A percentile compares a stretch with the other conserved stretches of the same genome.
These are phyloP conservation scores for Trematomus loennbergii DNA, from an alignment of 2,113 vertebrate species.

Conservation along the genomic window DNA sequence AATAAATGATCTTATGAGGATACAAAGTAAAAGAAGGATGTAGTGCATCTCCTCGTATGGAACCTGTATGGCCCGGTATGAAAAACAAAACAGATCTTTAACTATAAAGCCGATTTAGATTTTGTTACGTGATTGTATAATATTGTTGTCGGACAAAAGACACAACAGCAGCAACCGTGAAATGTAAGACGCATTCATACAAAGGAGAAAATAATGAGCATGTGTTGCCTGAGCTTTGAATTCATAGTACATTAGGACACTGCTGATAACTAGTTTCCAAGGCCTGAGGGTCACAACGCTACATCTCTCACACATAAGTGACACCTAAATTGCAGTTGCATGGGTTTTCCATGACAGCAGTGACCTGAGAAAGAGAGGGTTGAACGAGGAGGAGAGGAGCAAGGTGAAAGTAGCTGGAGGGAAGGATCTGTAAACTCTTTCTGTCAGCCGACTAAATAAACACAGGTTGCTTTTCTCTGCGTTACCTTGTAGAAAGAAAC, in stretches of 20 bases:
- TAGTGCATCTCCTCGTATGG: not conserved
- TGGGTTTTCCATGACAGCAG: constrained; percentile 45
- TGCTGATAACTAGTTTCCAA: constrained; percentile 7
- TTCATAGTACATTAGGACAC: not conserved
- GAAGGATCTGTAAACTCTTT: constrained; percentile 14
- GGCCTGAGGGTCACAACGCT: constrained; percentile 2
- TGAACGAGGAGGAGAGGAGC: constrained; percentile 5
- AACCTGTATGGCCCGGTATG: too few relatives aligned
- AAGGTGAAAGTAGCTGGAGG: constrained; percentile 47
- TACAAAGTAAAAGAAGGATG: not conserved
- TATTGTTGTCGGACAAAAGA: too few relatives aligned
- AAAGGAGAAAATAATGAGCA: not conserved
- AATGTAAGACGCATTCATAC: not conserved
- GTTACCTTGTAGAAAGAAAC: not conserved
- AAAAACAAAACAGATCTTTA: too few relatives aligned
- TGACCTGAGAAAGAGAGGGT: constrained; percentile 27
- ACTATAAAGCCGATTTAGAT: too few relatives aligned
- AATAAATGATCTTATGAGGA: not conserved
- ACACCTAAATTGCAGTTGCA: constrained; percentile 39
- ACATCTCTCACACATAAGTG: constrained; percentile 3
- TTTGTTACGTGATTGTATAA: too few relatives aligned
- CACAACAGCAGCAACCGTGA: too few relatives aligned
- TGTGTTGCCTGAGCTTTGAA: not conserved
- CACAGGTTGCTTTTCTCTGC: constrained; percentile 29
- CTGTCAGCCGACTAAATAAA: constrained; percentile 52